A percentile compares a stretch with the other conserved stretches of the same genome.
Evolutionary conservation across 2,113 vertebrate species (phyloP).

Genomic region (Tetrax tetrax): DNA sequence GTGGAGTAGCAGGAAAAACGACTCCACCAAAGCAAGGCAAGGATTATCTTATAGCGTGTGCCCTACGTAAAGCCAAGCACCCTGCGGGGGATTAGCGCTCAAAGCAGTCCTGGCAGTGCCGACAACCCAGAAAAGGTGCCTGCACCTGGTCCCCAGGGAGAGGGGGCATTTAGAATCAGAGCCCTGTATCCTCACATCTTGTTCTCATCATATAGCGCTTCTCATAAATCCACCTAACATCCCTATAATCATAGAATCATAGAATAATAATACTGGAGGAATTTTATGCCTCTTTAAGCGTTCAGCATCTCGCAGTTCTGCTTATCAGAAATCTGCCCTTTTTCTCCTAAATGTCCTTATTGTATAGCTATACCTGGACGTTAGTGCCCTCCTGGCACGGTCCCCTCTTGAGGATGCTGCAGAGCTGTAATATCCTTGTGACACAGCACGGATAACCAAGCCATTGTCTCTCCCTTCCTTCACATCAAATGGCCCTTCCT

Average conservation of each 20-base stretch:
- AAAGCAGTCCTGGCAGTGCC: not conserved
- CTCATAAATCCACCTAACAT: not conserved
- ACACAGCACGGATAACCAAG: not conserved
- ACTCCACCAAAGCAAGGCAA: not conserved
- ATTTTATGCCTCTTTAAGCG: not conserved
- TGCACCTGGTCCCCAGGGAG: not conserved
- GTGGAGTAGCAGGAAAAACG: not conserved
- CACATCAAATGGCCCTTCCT: not conserved
- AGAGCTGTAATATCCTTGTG: fast-evolving
- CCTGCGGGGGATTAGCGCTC: not conserved
- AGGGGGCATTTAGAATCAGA: not conserved
- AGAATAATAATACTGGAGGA: not conserved
- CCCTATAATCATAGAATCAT: not conserved
- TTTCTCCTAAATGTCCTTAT: not conserved
- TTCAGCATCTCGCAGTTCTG: not conserved
- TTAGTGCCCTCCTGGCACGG: fast-evolving
- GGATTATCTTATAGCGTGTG: not conserved
- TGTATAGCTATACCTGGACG: not conserved
- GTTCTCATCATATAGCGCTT: not conserved
- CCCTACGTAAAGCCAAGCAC: not conserved
- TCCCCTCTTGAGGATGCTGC: not conserved
- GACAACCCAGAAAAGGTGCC: not conserved
- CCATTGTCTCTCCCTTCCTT: not conserved
- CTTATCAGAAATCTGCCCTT: not conserved
- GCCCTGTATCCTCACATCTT: not conserved